These are phyloP conservation scores for Osmerus eperlanus DNA, from an alignment of 2,113 vertebrate genomes.

Conservation along the genomic window DNA sequence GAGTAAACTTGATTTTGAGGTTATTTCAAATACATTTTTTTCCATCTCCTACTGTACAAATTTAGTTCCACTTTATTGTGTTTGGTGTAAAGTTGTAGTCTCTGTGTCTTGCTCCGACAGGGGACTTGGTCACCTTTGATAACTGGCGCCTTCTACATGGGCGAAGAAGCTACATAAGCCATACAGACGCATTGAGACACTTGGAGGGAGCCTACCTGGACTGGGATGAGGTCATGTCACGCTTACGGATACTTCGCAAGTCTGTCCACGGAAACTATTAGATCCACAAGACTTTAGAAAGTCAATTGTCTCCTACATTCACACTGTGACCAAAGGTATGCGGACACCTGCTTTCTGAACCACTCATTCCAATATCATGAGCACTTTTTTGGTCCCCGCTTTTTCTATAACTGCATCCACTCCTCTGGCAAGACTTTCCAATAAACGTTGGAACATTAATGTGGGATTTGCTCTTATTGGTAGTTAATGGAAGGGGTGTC, in stretches of 20 bases:
- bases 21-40: background rate
- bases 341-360: background rate
- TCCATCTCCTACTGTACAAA: background rate
- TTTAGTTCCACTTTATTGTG: background rate
- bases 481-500: too few species aligned
- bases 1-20: too few species aligned
- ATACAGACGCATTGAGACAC: slow-evolving; percentile 59
- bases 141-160: slow-evolving; percentile 92
- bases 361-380: too few species aligned
- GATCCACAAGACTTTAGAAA: background rate
- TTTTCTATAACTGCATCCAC: too few species aligned
- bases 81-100: background rate
- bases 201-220: slow-evolving; percentile 92
- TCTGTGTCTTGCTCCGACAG: slow-evolving; percentile 52
- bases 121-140: slow-evolving; percentile 89
- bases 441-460: too few species aligned
- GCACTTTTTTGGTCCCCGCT: too few species aligned
- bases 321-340: background rate
- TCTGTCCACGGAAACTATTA: slow-evolving; percentile 46
- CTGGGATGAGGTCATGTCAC: slow-evolving; percentile 94
- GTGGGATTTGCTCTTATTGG: too few species aligned
- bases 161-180: slow-evolving; percentile 69
- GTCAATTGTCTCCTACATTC: background rate
- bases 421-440: too few species aligned
- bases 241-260: slow-evolving; percentile 77